A percentile compares a stretch with the other conserved stretches of the same genome.
Conservation (phyloP, 2,888 invertebrate genomes). For the Hemaris fuciformis region DNA sequence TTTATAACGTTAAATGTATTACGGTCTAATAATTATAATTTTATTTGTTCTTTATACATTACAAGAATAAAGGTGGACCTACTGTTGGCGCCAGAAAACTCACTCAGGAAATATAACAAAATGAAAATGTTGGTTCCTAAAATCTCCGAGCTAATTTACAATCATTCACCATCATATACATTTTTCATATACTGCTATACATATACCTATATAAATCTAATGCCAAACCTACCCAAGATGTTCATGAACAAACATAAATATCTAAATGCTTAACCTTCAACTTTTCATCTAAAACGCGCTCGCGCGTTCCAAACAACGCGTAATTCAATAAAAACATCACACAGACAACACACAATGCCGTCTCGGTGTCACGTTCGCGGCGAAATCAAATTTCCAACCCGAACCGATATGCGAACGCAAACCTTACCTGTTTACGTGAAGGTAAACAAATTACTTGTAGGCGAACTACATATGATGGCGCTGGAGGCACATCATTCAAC, state of each 20-base stretch:
- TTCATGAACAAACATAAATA: neutral
- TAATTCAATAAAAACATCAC: conserved; percentile 8
- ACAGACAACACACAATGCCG: neutral
- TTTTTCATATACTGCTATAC: too few species aligned
- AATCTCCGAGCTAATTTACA: too few species aligned
- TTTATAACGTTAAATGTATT: too few species aligned
- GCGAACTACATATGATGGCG: neutral
- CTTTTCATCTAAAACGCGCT: neutral
- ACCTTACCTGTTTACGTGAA: neutral
- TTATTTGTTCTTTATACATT: too few species aligned
- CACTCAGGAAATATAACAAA: too few species aligned
- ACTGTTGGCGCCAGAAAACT: too few species aligned
- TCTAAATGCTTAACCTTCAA: neutral
- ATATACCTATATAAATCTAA: neutral
- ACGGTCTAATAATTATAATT: too few species aligned
- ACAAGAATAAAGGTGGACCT: too few species aligned
- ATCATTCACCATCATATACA: too few species aligned
- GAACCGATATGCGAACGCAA: neutral
- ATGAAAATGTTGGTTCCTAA: too few species aligned
- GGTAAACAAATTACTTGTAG: neutral
- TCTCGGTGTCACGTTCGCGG: neutral
- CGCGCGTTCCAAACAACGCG: neutral
- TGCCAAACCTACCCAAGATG: neutral
- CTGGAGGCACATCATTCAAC: neutral
- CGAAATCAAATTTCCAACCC: neutral